Evolutionary conservation across 35 echinoderm and acorn worm genomes (phyloP), one percentile per base, ranked within the genome.

Genomic region (Apostichopus californicus): DNA sequence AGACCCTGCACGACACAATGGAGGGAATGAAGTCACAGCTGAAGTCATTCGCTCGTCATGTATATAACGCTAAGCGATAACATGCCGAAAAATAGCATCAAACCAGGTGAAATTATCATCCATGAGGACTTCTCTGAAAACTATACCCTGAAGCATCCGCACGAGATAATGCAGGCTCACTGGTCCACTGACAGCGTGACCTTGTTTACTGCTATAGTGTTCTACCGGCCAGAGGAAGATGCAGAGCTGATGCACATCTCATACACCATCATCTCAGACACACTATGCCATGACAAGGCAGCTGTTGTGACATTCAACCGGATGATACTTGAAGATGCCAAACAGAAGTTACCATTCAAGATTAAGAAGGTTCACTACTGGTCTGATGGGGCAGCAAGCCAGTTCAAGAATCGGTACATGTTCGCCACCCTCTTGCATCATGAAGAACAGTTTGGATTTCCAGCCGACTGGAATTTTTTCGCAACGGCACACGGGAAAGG

Each of bases 401-500:
- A 73, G 71, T 73, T 93, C 75, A 64, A 93, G 75, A 9, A 80
- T 87, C 9, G 92, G 26, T 86, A 55, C 68, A 13, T 86, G 5
- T 66, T 87, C n/a, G n/a, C n/a, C n/a, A n/a, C n/a, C n/a, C n/a
- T n/a, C n/a, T n/a, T n/a, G n/a, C n/a, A n/a, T n/a, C 52, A 83
- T 46, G 34, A 83, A 23, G 5, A 71, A 66, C 26, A 56, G 8
- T 25, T 25, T 25, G 0, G 24, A 25, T 25, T 25, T 25, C 24
- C 24, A 25, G 24, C 24, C 24, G 24, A 25, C 25, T 93, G 93
- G 78, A 94, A 91, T 54, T 94, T 90, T 64, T 90, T 94, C 55
- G 93, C 86, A 6, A 81, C 93, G 60, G 54, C 77, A 20, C 93
- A 94, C 54, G 93, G 88, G 11, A 94, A 94, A 85, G 87, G 93